phyloP scores from a whole-genome alignment of 2,113 vertebrate species.

The Diadophis punctatus region DNA sequence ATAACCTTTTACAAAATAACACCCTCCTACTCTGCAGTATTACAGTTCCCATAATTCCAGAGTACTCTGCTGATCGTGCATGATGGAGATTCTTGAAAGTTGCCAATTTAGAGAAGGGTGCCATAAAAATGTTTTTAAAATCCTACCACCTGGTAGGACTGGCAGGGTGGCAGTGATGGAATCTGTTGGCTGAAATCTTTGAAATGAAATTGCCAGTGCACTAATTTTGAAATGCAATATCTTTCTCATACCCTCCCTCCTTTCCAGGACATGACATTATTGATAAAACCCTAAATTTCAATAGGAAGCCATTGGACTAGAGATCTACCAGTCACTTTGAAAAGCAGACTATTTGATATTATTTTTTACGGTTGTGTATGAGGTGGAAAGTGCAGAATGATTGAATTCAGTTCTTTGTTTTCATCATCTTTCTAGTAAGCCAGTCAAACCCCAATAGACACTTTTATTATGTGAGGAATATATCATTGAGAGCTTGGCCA shows the following conservation, averaged over 20 bases:
- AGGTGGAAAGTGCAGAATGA: neutral
- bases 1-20: neutral
- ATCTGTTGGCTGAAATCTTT: neutral
- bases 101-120: neutral
- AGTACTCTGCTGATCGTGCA: neutral
- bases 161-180: neutral
- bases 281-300: neutral
- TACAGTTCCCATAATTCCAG: neutral
- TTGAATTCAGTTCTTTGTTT: slow-evolving; percentile 4
- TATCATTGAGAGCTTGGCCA: neutral
- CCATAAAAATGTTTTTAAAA: neutral
- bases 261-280: neutral
- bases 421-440: slow-evolving; percentile 6
- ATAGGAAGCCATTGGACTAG: neutral
- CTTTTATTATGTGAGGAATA: slow-evolving; percentile 4
- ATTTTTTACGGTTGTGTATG: neutral
- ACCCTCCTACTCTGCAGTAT: neutral
- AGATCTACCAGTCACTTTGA: neutral
- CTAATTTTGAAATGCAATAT: neutral
- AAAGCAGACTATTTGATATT: neutral
- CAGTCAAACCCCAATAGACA: neutral
- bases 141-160: neutral
- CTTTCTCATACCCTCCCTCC: neutral
- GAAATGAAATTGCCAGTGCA: neutral
- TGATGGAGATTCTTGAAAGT: neutral